Evolutionary conservation across 1,140 invertebrate species (phyloP), one percentile per base, ranked within the genome.

Genomic region (Acyrthosiphon pisum): DNA sequence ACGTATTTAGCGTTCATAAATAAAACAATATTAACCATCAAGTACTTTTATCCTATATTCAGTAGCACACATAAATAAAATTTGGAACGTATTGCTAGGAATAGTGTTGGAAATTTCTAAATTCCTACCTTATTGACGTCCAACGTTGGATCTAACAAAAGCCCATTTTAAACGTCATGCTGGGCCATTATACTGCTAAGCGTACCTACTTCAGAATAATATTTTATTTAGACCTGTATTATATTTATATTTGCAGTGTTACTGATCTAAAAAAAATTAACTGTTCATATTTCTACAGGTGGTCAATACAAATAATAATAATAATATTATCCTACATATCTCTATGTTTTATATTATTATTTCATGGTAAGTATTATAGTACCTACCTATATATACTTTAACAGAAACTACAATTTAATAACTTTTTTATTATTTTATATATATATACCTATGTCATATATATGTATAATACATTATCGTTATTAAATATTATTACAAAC

Each of bases 201-300:
- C 50, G 20, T 87, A 86, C 11, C 22, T 87, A 50, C 20, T 53
- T 53, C 41, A 11, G 1, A 50, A 35, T 50, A 37, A 88, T 50
- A 50, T 50, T 44, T 30, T 84, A 26, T 44, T 84, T 44, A 2
- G 37, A 87, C 48, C n/a, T 22, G 30, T 22, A 23, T 88, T 88
- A 50, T 50, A 53, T 53, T 50, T 26, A n/a, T 88, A 88, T 88
- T 50, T 22, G n/a, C 30, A 76, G 30, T 46, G n/a, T 88, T n/a
- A 50, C 86, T 88, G 46, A 88, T 88, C 44, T 88, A 87, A 50
- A 88, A 88, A 88, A 50, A 46, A 23, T 48, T 35, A 88, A 88
- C 46, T 35, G n/a, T 88, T 86, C 81, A 9, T 46, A 50, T 20
- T 46, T 87, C 26, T 87, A 48, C 44, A 20, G 26, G 44, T n/a